phyloP scores from a whole-genome alignment of 2,888 invertebrate genomes.

The Noctua janthina region DNA sequence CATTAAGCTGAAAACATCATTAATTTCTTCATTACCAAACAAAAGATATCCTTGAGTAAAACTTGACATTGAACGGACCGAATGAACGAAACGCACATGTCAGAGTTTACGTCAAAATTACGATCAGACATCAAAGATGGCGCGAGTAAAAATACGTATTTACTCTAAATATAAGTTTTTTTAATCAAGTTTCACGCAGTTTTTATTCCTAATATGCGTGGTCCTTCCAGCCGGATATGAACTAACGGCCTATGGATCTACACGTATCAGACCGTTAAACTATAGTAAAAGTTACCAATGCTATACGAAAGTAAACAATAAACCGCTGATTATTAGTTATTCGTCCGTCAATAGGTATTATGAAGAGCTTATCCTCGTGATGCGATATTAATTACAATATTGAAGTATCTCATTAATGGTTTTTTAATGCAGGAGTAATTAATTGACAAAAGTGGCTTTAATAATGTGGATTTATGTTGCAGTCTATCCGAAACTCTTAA shows the following conservation, averaged over 20 bases:
- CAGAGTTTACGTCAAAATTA: constrained; percentile 62
- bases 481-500: constrained; percentile 20
- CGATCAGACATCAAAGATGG: constrained; percentile 60
- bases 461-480: constrained; percentile 19
- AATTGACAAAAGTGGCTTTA: constrained; percentile 11
- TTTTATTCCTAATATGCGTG: no score
- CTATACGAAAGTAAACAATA: constrained; percentile 38
- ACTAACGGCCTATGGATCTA: no score
- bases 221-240: no score
- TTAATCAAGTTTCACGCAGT: no score
- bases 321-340: constrained; percentile 7
- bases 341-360: constrained; percentile 20
- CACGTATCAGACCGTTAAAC: constrained; percentile 40
- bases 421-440: constrained; percentile 18
- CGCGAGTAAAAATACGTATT: constrained; percentile 50
- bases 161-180: no score
- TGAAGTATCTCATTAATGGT: constrained; percentile 17
- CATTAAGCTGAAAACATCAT: constrained; percentile 23
- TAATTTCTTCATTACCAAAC: constrained; percentile 41
- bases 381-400: constrained; percentile 39
- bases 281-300: constrained; percentile 51
- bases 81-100: constrained; percentile 56
- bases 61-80: constrained; percentile 62
- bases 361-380: constrained; percentile 24
- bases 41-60: constrained; percentile 43